Percentiles rank a stretch among this genome's conserved stretches.
These are phyloP conservation scores for Heliconius erato DNA, from an alignment of 2,888 invertebrate species.

Conservation along the genomic window DNA sequence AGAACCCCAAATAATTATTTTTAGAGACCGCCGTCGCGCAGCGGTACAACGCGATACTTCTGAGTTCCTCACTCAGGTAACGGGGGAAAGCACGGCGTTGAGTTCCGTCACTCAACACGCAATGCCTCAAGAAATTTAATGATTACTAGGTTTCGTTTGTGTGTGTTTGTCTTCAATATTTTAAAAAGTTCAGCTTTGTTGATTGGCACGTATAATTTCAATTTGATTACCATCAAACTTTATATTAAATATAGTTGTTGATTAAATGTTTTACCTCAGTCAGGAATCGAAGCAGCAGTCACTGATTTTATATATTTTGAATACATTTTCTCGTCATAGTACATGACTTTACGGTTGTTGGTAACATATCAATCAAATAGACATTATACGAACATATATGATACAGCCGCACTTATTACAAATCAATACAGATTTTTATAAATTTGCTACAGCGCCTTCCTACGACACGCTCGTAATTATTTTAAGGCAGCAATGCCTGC, in stretches of 20 bases:
- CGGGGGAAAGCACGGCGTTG: no score
- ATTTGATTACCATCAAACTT: not conserved
- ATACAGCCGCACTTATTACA: conserved; percentile 12
- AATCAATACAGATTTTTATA: conserved; percentile 25
- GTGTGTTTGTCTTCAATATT: no score
- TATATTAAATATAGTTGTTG: not conserved
- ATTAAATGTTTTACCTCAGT: not conserved
- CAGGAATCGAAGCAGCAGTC: not conserved
- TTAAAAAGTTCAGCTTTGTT: no score
- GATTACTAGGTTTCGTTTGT: no score
- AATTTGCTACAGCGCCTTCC: not conserved
- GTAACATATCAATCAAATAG: conserved; percentile 2
- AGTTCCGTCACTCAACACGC: no score
- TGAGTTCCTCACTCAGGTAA: no score
- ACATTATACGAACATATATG: conserved; percentile 1
- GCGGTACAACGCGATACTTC: no score
- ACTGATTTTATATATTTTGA: not conserved
- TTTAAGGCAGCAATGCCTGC: not conserved
- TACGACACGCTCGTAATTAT: not conserved
- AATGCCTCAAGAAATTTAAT: no score
- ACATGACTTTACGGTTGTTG: not conserved
- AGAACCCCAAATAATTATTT: no score
- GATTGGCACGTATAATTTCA: not conserved
- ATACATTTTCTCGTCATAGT: not conserved
- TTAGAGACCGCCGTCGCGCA: no score